Conservation (phyloP, 2,888 invertebrate genomes). For the Deroplatys truncata region DNA sequence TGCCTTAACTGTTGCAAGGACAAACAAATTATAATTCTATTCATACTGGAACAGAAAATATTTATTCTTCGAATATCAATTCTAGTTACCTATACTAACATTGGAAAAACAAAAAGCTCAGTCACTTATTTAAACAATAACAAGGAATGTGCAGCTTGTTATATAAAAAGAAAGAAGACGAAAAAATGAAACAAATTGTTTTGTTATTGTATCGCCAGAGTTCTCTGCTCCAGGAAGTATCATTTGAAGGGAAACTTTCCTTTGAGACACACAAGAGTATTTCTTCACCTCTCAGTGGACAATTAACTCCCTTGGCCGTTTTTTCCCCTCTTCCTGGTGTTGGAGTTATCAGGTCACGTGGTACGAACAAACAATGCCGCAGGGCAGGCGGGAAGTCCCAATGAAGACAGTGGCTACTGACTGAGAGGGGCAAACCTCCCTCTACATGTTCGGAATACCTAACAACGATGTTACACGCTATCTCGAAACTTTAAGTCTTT, state of each 20-base stretch:
- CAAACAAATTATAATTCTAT: no score
- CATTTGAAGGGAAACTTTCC: neutral
- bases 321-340: neutral
- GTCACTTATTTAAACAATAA: no score
- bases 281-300: slow-evolving; percentile 3
- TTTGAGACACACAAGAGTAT: neutral
- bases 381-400: neutral
- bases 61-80: no score
- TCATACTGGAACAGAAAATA: no score
- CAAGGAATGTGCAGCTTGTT: no score
- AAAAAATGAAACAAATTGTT: neutral
- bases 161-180: no score
- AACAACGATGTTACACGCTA: neutral
- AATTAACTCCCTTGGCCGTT: neutral
- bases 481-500: neutral
- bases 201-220: neutral
- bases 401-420: neutral
- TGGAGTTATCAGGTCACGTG: neutral
- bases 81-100: no score
- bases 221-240: neutral
- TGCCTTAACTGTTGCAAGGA: no score
- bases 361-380: neutral
- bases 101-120: no score
- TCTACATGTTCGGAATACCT: neutral
- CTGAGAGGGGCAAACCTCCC: neutral